Conservation (phyloP, 1,140 invertebrate species). For the Eumaeus atala region DNA sequence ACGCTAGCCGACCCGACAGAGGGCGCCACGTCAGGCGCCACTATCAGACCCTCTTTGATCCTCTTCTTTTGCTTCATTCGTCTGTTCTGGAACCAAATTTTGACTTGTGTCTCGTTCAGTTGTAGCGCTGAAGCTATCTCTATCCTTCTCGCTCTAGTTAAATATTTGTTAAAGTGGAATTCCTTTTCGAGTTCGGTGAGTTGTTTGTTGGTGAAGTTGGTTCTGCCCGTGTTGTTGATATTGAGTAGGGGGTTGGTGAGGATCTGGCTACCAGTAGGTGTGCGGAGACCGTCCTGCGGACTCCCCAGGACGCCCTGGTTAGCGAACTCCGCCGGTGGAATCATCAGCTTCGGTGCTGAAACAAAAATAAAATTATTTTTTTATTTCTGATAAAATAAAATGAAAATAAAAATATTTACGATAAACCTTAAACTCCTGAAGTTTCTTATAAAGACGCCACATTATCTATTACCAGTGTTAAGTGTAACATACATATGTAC, state of each 20-base stretch:
- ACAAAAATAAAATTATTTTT: conserved; percentile 38
- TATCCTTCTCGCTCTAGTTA: conserved; percentile 95
- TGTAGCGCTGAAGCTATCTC: conserved; percentile 97
- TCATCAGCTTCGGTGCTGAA: conserved; percentile 82
- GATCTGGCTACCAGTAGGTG: conserved; percentile 55
- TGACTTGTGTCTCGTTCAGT: conserved; percentile 96
- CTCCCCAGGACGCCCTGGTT: conserved; percentile 54
- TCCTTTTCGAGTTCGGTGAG: conserved; percentile 99
- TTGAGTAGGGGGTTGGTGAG: conserved; percentile 73
- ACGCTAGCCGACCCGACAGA: conserved; percentile 49
- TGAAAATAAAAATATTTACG: no score
- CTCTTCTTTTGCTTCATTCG: conserved; percentile 96
- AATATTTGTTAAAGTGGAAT: conserved; percentile 99
- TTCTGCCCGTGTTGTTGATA: conserved; percentile 90
- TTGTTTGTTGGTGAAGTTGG: conserved; percentile 99
- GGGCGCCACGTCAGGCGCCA: conserved; percentile 58
- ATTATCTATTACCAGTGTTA: no score
- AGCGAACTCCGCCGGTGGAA: conserved; percentile 66
- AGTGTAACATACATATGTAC: no score
- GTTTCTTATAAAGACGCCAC: no score
- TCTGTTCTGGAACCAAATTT: conserved; percentile 95
- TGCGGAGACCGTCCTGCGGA: conserved; percentile 58
- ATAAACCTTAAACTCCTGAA: no score
- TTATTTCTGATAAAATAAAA: conserved; percentile 11
- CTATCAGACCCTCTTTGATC: conserved; percentile 89